Percentiles rank a stretch among this genome's conserved stretches.
Conservation (phyloP, 2,888 invertebrate species). For the Corbicula japonica region DNA sequence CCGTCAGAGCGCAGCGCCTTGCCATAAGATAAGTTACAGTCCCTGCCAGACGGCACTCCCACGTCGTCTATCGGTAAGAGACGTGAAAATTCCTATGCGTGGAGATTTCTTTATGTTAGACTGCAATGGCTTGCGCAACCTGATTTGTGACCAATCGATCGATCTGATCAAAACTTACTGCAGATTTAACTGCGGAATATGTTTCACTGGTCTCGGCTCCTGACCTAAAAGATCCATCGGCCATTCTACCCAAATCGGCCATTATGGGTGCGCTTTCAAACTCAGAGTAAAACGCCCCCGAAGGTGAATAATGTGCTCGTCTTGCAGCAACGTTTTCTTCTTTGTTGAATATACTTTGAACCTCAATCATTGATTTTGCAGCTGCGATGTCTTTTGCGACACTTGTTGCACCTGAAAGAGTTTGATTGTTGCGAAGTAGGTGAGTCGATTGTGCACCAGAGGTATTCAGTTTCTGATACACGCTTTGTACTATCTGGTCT, state of each 20-base stretch:
- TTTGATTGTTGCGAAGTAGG: constrained; percentile 14
- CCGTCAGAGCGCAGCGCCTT: no score
- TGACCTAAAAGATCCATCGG: not conserved
- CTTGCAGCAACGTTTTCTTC: no score
- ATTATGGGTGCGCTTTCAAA: no score
- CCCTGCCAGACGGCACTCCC: no score
- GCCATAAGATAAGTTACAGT: no score
- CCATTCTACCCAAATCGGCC: no score
- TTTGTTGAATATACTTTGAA: constrained; percentile 3
- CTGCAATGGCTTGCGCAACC: constrained; percentile 4
- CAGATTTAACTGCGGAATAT: constrained; percentile 6
- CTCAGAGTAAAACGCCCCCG: no score
- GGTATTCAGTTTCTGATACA: not conserved
- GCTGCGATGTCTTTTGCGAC: constrained; percentile 6
- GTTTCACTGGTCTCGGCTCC: not conserved
- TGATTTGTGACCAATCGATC: constrained; percentile 2
- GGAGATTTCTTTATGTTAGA: no score
- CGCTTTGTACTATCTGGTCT: not conserved
- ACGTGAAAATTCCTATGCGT: no score
- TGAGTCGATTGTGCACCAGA: constrained; percentile 2
- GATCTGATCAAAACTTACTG: constrained; percentile 16
- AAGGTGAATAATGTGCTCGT: no score
- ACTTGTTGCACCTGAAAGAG: not conserved
- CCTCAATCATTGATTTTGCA: not conserved
- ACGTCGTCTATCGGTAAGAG: no score